Evolutionary conservation across 30 jellyfish, hydroid and myxozoan species (phyloP).

Genomic region (Hydractinia symbiolongicarpus): DNA sequence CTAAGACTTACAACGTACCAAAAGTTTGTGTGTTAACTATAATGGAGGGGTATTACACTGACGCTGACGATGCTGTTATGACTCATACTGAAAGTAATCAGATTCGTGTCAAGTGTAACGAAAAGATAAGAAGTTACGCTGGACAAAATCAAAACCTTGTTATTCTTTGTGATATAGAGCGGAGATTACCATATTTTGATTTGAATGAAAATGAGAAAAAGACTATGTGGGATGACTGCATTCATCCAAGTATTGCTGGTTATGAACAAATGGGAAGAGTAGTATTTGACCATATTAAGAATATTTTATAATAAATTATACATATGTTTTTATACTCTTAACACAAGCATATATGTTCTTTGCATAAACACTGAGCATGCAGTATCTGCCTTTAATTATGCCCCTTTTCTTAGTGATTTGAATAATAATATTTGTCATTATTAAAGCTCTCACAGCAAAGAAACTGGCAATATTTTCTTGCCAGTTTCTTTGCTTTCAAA

Average conservation of each 20-base stretch:
- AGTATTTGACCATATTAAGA: constrained; percentile 47
- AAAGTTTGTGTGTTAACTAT: constrained; percentile 30
- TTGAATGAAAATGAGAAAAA: constrained; percentile 53
- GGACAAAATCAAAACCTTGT: neutral
- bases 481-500: too few relatives aligned
- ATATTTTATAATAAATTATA: neutral
- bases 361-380: too few relatives aligned
- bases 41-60: constrained; percentile 32
- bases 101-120: constrained; percentile 7
- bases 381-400: too few relatives aligned
- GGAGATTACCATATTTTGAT: constrained; percentile 54
- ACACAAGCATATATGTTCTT: too few relatives aligned
- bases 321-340: too few relatives aligned
- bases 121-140: constrained; percentile 1
- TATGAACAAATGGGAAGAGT: constrained; percentile 87
- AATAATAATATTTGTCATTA: too few relatives aligned
- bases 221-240: constrained; percentile 70
- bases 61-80: constrained; percentile 31
- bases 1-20: constrained; percentile 5
- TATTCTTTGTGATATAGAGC: constrained; percentile 68
- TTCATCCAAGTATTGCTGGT: constrained; percentile 72
- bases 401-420: too few relatives aligned
- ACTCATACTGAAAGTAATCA: constrained; percentile 19
- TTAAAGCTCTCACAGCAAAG: too few relatives aligned
- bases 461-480: too few relatives aligned